Evolutionary conservation across 2,888 invertebrate species (phyloP).

Genomic region (Erebia aethiops): DNA sequence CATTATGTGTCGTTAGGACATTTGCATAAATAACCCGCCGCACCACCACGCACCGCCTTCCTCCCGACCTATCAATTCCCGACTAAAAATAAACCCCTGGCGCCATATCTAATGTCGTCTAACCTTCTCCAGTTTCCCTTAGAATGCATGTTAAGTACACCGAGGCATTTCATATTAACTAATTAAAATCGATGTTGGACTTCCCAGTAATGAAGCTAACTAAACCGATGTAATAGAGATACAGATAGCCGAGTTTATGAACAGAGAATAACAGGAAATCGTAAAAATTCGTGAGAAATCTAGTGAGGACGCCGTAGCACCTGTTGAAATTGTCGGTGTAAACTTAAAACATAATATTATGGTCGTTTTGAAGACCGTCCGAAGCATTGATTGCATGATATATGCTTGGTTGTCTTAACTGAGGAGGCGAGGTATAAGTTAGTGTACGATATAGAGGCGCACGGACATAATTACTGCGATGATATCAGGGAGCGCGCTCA

Average conservation of each 20-base stretch:
- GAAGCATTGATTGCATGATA: slow-evolving; percentile 48
- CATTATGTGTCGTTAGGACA: slow-evolving; percentile 80
- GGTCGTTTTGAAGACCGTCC: slow-evolving; percentile 36
- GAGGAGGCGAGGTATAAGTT: slow-evolving; percentile 61
- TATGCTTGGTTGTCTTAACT: slow-evolving; percentile 56
- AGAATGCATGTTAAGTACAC: slow-evolving; percentile 51
- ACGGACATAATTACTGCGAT: slow-evolving; percentile 77
- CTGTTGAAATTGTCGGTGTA: slow-evolving; percentile 47
- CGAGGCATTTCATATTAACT: slow-evolving; percentile 64
- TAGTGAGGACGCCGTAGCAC: slow-evolving; percentile 50
- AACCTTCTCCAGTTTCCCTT: slow-evolving; percentile 24
- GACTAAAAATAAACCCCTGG: slow-evolving; percentile 73
- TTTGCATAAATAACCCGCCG: slow-evolving; percentile 76
- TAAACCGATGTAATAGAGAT: slow-evolving; percentile 72
- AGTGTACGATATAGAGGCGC: slow-evolving; percentile 69
- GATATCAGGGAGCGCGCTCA: slow-evolving; percentile 75
- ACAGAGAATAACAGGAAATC: slow-evolving; percentile 76
- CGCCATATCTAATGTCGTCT: slow-evolving; percentile 47
- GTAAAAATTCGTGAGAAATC: slow-evolving; percentile 79
- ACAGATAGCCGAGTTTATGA: slow-evolving; percentile 72
- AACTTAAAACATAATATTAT: slow-evolving; percentile 40
- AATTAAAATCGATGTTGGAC: slow-evolving; percentile 67
- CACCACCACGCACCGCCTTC: slow-evolving; percentile 55
- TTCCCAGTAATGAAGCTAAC: slow-evolving; percentile 62
- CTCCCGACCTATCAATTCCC: slow-evolving; percentile 76